Evolutionary conservation across 2,113 vertebrate species (phyloP).

Genomic region (Carettochelys insculpta): DNA sequence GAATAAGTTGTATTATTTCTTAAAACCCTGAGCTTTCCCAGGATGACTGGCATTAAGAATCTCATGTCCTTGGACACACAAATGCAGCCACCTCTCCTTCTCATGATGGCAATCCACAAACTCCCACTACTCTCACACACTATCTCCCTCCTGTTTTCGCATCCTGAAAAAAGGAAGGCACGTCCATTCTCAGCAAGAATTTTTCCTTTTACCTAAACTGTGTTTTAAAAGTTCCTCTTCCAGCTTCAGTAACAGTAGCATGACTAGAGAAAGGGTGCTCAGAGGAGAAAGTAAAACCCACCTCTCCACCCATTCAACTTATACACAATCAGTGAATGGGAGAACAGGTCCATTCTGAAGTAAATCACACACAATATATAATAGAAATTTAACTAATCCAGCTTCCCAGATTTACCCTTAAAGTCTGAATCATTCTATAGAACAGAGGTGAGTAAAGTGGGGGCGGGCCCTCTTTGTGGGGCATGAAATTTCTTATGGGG

Average conservation of each 20-base stretch:
- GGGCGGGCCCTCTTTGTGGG: too few species aligned
- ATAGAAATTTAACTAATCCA: neutral
- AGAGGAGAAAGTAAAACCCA: constrained; percentile 32
- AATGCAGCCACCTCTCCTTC: neutral
- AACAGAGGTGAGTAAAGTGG: too few species aligned
- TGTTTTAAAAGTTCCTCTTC: neutral
- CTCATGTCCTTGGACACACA: neutral
- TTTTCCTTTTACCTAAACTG: neutral
- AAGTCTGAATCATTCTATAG: neutral
- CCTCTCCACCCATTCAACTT: constrained; percentile 26
- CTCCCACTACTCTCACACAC: too few species aligned
- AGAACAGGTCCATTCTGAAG: neutral
- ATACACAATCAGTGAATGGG: neutral
- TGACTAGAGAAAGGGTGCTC: neutral
- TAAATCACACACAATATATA: neutral
- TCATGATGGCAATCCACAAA: neutral
- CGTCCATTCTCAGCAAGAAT: neutral
- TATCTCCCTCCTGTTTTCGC: neutral
- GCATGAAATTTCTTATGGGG: too few species aligned
- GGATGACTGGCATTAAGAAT: neutral
- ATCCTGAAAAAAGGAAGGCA: neutral
- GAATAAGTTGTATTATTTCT: neutral
- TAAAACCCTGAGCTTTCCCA: neutral
- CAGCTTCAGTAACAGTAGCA: neutral
- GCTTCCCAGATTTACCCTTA: neutral